Percentiles rank a stretch among this genome's conserved stretches.
Evolutionary conservation across 2,888 invertebrate species (phyloP).

Genomic region (Machimus atricapillus): DNA sequence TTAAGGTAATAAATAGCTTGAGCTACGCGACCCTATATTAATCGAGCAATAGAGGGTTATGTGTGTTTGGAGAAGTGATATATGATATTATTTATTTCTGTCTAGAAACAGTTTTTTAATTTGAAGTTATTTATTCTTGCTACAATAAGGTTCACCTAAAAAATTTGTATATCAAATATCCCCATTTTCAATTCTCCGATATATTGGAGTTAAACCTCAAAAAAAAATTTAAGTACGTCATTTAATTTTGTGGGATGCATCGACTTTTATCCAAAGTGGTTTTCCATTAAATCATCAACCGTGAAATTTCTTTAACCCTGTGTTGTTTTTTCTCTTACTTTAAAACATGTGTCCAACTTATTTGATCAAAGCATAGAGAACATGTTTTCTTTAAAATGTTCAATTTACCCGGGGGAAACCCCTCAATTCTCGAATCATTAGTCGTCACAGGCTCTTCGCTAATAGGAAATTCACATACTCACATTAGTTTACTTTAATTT

Average conservation of each 20-base stretch:
- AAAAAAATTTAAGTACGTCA: not conserved
- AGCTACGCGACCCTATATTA: too few species aligned
- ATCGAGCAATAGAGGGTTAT: too few species aligned
- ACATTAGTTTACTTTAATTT: conserved; percentile 24
- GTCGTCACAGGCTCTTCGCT: not conserved
- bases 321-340: not conserved
- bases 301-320: not conserved
- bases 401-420: not conserved
- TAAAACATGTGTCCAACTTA: not conserved
- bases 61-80: too few species aligned
- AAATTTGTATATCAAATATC: too few species aligned
- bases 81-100: too few species aligned
- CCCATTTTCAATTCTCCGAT: not conserved
- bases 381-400: not conserved
- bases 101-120: too few species aligned
- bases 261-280: not conserved
- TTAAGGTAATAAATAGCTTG: too few species aligned
- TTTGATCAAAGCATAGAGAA: not conserved
- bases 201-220: not conserved
- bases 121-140: too few species aligned
- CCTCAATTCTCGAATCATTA: conserved; percentile 22
- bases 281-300: not conserved
- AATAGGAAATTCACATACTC: conserved; percentile 11
- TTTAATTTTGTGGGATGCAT: not conserved
- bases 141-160: too few species aligned